Percentiles rank a stretch among this genome's conserved stretches.
Evolutionary conservation across 2,113 vertebrate species (phyloP).

Genomic region (Channa argus): DNA sequence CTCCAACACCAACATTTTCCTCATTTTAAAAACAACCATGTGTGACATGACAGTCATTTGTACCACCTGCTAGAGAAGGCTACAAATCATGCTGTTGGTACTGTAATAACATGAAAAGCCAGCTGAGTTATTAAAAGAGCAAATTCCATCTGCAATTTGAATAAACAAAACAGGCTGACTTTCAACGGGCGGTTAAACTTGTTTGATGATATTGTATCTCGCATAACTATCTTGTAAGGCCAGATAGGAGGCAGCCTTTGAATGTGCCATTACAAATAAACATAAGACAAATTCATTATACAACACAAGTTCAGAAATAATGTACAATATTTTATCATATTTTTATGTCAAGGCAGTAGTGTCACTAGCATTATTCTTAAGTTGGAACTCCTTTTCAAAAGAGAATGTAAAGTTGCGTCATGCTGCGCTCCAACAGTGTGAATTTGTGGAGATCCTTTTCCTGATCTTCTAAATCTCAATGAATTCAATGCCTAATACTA

Average conservation of each 20-base stretch:
- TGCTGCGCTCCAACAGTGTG: too few species aligned
- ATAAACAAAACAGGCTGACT: constrained; percentile 62
- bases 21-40: too few species aligned
- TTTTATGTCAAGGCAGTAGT: not conserved
- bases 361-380: too few species aligned
- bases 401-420: too few species aligned
- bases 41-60: not conserved
- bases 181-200: constrained; percentile 5
- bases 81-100: not conserved
- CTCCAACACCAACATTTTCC: too few species aligned
- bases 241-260: not conserved
- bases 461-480: too few species aligned
- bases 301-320: not conserved
- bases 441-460: too few species aligned
- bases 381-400: too few species aligned
- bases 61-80: not conserved
- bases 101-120: not conserved
- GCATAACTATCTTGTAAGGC: not conserved
- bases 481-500: too few species aligned
- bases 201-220: not conserved
- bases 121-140: constrained; percentile 3
- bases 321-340: not conserved
- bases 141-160: constrained; percentile 46
- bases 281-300: not conserved
- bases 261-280: not conserved